Percentiles rank a stretch among this genome's conserved stretches.
Conservation (phyloP, 2,797 vertebrate species). For the Nothura maculosa region DNA sequence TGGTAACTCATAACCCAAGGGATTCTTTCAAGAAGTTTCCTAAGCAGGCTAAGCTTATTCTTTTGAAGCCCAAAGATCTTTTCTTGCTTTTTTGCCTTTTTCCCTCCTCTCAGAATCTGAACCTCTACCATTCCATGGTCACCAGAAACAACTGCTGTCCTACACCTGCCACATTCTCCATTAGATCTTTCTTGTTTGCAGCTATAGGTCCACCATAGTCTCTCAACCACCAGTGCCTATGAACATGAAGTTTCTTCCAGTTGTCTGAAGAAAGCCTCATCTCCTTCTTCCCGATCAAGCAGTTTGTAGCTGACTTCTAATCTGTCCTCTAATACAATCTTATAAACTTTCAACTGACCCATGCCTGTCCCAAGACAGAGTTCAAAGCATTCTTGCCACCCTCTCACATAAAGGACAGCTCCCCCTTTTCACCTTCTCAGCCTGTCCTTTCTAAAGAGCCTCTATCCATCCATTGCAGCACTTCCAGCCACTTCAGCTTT, state of each 20-base stretch:
- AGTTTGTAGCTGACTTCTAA: not conserved
- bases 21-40: not conserved
- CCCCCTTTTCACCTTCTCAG: not conserved
- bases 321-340: not conserved
- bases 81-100: not conserved
- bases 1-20: not conserved
- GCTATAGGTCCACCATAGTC: not conserved
- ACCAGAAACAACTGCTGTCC: not conserved
- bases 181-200: not conserved
- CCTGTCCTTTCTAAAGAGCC: not conserved
- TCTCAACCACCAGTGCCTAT: not conserved
- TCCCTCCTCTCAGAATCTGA: not conserved
- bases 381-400: not conserved
- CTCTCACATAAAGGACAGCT: not conserved
- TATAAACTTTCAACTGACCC: not conserved
- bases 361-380: not conserved
- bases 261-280: not conserved
- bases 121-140: not conserved
- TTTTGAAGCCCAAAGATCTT: not conserved
- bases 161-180: not conserved
- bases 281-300: not conserved
- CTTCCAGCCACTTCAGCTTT: not conserved
- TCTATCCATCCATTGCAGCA: not conserved
- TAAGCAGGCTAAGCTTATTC: not conserved
- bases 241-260: not conserved